Evolutionary conservation across 2,888 invertebrate species (phyloP).

Genomic region (Macrostomum cliftonense): DNA sequence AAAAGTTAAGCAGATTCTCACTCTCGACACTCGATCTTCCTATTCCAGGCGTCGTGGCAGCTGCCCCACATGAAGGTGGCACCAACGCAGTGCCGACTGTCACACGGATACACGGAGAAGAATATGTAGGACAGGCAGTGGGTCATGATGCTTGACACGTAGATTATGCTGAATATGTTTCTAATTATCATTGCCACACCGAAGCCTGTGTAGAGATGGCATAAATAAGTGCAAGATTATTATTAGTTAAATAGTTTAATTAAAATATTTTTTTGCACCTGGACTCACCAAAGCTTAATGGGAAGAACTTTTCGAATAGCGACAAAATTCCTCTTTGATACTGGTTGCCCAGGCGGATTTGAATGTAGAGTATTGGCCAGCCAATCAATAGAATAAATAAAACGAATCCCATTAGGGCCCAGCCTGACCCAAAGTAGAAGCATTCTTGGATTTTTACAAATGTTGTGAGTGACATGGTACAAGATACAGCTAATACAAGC

Average conservation of each 20-base stretch:
- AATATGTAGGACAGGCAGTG: constrained; percentile 11
- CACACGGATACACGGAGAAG: constrained; percentile 9
- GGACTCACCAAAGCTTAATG: constrained; percentile 8
- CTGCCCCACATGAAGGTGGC: constrained; percentile 11
- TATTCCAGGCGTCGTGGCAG: constrained; percentile 6
- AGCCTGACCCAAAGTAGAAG: constrained; percentile 11
- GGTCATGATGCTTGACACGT: constrained; percentile 9
- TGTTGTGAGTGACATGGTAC: constrained; percentile 5
- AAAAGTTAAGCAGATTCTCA: no score
- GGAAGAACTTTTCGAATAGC: constrained; percentile 10
- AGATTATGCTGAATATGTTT: constrained; percentile 7
- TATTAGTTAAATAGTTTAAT: neutral
- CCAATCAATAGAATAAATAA: constrained; percentile 8
- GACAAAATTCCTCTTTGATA: constrained; percentile 6
- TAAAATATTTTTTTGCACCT: no score
- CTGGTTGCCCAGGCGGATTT: constrained; percentile 6
- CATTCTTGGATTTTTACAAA: constrained; percentile 3
- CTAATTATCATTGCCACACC: constrained; percentile 6
- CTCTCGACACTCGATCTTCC: no score
- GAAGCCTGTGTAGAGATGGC: neutral
- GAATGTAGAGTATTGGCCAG: constrained; percentile 9
- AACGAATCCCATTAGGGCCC: constrained; percentile 6
- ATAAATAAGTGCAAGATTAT: no score
- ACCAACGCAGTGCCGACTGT: constrained; percentile 4
- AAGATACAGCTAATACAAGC: no score